Conservation (phyloP, 2,797 vertebrate species). For the Trachurus trachurus region DNA sequence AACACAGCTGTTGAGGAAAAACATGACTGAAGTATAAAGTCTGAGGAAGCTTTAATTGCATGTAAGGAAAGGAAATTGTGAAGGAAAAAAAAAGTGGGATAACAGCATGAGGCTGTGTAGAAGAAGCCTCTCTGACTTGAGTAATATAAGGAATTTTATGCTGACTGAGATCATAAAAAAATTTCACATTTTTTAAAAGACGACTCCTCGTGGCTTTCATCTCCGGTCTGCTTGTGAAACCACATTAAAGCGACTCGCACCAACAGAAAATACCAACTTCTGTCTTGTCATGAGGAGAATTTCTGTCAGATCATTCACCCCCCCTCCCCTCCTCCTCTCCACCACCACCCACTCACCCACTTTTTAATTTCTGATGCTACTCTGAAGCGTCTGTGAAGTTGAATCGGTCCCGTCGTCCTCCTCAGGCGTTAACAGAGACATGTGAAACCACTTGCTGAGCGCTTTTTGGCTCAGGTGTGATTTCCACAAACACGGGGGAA, state of each 20-base stretch:
- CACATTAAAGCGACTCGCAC: slow-evolving; percentile 67
- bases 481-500: slow-evolving; percentile 67
- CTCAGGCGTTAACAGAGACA: slow-evolving; percentile 63
- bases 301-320: slow-evolving; percentile 61
- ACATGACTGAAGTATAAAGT: background rate
- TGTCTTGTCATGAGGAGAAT: slow-evolving; percentile 54
- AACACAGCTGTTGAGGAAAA: background rate
- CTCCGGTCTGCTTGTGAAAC: slow-evolving; percentile 47
- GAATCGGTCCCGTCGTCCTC: slow-evolving; percentile 48
- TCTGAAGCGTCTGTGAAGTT: slow-evolving; percentile 57
- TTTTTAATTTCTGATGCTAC: slow-evolving; percentile 64
- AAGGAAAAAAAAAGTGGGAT: slow-evolving; percentile 11
- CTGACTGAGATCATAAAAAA: slow-evolving; percentile 31
- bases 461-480: slow-evolving; percentile 72
- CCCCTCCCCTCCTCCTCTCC: too few relatives aligned
- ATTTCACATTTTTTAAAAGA: slow-evolving; percentile 35
- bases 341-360: slow-evolving; percentile 1
- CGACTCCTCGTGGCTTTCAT: slow-evolving; percentile 58
- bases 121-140: slow-evolving; percentile 11
- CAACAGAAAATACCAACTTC: slow-evolving; percentile 54
- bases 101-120: background rate
- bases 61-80: background rate
- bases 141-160: slow-evolving; percentile 34
- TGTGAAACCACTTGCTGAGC: slow-evolving; percentile 65
- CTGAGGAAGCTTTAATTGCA: background rate